phyloP scores from a whole-genome alignment of 2,888 invertebrate genomes.

The Euplagia quadripunctaria region DNA sequence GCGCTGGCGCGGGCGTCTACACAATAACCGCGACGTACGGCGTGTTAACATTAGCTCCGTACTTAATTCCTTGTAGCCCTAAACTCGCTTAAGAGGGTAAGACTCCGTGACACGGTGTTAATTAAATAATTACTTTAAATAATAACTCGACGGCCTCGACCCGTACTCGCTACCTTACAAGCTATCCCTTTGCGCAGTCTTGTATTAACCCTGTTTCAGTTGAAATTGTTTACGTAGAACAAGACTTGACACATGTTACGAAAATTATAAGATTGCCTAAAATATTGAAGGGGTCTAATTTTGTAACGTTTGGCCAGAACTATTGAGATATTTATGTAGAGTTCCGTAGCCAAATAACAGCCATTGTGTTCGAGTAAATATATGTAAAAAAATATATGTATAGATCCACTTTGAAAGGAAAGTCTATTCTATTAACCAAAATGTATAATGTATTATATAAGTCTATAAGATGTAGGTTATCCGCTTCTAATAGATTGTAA shows the following conservation, averaged over 20 bases:
- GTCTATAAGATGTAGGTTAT: neutral
- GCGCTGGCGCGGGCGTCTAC: conserved; percentile 49
- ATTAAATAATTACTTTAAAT: conserved; percentile 87
- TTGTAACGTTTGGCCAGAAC: conserved; percentile 3
- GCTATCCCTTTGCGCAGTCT: conserved; percentile 40
- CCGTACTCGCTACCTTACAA: conserved; percentile 43
- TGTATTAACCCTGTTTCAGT: conserved; percentile 29
- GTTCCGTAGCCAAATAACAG: neutral
- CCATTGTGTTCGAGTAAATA: too few relatives aligned
- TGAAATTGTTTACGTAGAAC: conserved; percentile 15
- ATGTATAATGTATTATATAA: neutral
- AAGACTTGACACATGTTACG: conserved; percentile 8
- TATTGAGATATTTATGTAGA: neutral
- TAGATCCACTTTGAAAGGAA: neutral
- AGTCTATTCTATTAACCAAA: neutral
- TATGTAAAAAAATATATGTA: neutral
- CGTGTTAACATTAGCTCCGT: conserved; percentile 84
- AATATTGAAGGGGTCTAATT: neutral
- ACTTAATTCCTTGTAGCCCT: conserved; percentile 86
- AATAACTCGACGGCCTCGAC: conserved; percentile 75
- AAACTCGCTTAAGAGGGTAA: conserved; percentile 85
- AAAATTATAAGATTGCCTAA: neutral
- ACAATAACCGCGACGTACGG: conserved; percentile 83
- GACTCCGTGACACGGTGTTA: conserved; percentile 82
- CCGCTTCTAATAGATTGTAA: neutral